Evolutionary conservation across 2,113 vertebrate genomes (phyloP), one percentile per base, ranked within the genome.

Genomic region (Laterallus jamaicensis): DNA sequence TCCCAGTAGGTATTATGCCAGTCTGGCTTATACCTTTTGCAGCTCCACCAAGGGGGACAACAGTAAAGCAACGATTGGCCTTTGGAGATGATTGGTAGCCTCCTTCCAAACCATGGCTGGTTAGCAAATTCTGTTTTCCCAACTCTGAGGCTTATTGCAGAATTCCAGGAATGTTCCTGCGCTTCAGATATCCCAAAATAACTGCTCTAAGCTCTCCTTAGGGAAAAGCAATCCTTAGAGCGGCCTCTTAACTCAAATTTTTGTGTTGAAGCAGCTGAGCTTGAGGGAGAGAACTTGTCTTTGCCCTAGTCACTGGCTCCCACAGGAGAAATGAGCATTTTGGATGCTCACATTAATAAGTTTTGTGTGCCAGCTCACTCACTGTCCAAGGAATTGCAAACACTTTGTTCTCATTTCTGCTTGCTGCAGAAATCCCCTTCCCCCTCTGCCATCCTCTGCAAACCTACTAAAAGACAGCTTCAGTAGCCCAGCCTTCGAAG

Each of bases 81-180:
- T 76, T 79, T 56, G 56, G 49, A 84, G 60, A 24, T 44, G 76
- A 68, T 31, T 19, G 3, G 80, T 88, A 86, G 62, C 64, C 62
- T 90, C 60, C 42, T 88, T 92, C 29, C 55, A 82, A 64, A 66
- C 76, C 58, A 42, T 44, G 49, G 11, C 62, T 92, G 74, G 50
- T 83, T 93, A 95, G 88, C 82, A 93, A 84, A 96, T 96, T 93
- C 95, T 83, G 8, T 95, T 96, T 97, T 97, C 96, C 96, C 97
- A 97, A 95, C 96, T 97, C 95, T 90, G 95, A 95, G 90, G 95
- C 35, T 94, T 94, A 80, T 91, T 97, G 83, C 81, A 97, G 97
- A 97, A 97, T 98, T 96, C 96, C 79, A 98, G 91, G 97, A 98
- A 98, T 98, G 98, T 97, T 97, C 83, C 95, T 97, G 93, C 28